Evolutionary conservation across 1,140 invertebrate species (phyloP).

Genomic region (Aphaenogaster floridana): DNA sequence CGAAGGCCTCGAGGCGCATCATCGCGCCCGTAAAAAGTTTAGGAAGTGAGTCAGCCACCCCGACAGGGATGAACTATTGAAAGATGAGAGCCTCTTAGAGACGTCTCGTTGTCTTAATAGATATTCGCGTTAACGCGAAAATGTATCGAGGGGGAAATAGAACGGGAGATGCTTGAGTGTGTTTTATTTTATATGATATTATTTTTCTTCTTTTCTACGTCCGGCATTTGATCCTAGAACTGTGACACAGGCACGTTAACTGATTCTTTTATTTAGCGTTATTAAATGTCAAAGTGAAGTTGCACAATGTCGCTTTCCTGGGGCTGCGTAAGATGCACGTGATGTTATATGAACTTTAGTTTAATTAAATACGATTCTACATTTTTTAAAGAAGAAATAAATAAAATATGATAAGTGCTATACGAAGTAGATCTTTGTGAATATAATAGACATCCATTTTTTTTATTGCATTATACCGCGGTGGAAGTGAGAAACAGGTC

Average conservation of each 20-base stretch:
- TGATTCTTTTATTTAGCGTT: constrained; percentile 5
- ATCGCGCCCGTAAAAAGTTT: constrained; percentile 94
- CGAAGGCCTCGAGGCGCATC: constrained; percentile 95
- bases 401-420: constrained; percentile 57
- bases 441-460: neutral
- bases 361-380: constrained; percentile 24
- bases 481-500: neutral
- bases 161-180: constrained; percentile 42
- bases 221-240: constrained; percentile 26
- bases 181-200: neutral
- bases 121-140: constrained; percentile 7
- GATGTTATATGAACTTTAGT: constrained; percentile 19
- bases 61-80: constrained; percentile 65
- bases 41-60: constrained; percentile 92
- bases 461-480: constrained; percentile 3
- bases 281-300: constrained; percentile 27
- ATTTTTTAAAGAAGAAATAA: neutral
- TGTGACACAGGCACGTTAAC: constrained; percentile 18
- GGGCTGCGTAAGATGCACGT: constrained; percentile 11
- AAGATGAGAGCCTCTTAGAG: constrained; percentile 54
- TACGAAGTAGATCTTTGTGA: constrained; percentile 18
- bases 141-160: constrained; percentile 20
- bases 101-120: constrained; percentile 15
- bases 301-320: constrained; percentile 28
- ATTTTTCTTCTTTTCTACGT: constrained; percentile 17